phyloP scores from a whole-genome alignment of 1,140 invertebrate genomes.

The Microplitis demolitor region DNA sequence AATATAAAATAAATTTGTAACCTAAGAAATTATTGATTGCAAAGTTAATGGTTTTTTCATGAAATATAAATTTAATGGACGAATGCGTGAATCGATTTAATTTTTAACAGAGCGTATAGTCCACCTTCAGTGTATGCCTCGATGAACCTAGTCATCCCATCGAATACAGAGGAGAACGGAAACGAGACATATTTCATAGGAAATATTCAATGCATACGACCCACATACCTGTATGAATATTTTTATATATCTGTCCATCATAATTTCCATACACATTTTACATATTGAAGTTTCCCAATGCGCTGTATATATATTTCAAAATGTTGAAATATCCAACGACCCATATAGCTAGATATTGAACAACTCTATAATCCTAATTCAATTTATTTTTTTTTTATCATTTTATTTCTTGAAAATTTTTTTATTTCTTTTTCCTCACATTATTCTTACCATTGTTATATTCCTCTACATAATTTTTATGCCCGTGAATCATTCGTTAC shows the following conservation, averaged over 20 bases:
- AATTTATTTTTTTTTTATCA: too few species aligned
- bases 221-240: background rate
- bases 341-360: background rate
- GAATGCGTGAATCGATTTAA: conserved; percentile 51
- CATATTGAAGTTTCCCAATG: background rate
- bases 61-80: conserved; percentile 52
- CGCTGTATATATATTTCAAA: background rate
- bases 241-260: conserved; percentile 2
- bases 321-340: background rate
- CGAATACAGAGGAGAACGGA: conserved; percentile 17
- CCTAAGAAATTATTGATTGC: conserved; percentile 44
- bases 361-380: background rate
- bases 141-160: conserved; percentile 37
- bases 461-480: too few species aligned
- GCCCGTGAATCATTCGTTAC: background rate
- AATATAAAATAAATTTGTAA: background rate
- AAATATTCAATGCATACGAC: conserved; percentile 3
- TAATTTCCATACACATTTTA: conserved; percentile 3
- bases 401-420: too few species aligned
- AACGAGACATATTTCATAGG: conserved; percentile 13
- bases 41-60: conserved; percentile 38
- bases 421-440: too few species aligned
- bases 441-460: too few species aligned
- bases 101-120: conserved; percentile 55
- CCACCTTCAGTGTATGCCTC: conserved; percentile 41